Conservation (phyloP, 2,888 invertebrate genomes). For the Coelopa pilipes region DNA sequence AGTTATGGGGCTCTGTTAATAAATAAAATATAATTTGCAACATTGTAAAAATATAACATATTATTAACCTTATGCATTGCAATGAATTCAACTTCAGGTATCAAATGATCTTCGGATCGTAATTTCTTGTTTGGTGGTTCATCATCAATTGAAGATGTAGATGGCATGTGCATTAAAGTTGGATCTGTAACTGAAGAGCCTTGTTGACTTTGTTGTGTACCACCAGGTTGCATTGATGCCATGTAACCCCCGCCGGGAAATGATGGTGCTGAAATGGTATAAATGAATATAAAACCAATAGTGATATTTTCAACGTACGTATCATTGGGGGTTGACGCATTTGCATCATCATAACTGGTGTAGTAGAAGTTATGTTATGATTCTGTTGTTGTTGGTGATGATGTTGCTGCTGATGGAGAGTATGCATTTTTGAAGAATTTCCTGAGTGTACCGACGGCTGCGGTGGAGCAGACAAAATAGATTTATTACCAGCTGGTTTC, state of each 20-base stretch:
- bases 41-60: conserved; percentile 12
- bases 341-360: conserved; percentile 66
- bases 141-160: conserved; percentile 70
- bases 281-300: background rate
- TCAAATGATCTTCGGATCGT: conserved; percentile 91
- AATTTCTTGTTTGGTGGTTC: conserved; percentile 89
- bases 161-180: conserved; percentile 66
- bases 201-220: conserved; percentile 61
- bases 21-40: conserved; percentile 8
- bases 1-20: conserved; percentile 76
- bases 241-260: conserved; percentile 68
- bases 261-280: conserved; percentile 64
- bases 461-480: conserved; percentile 62
- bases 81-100: conserved; percentile 87
- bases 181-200: conserved; percentile 71
- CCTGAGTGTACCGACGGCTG: conserved; percentile 50
- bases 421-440: conserved; percentile 44
- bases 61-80: conserved; percentile 71
- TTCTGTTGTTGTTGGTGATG: conserved; percentile 48
- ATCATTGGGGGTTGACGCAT: conserved; percentile 66
- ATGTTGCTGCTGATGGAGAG: conserved; percentile 54
- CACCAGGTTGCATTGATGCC: conserved; percentile 59
- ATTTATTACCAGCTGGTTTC: conserved; percentile 73
- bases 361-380: conserved; percentile 58
- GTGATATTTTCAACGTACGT: conserved; percentile 55